Evolutionary conservation across 2,888 invertebrate species (phyloP).

Genomic region (Scaptomyza caliginosa): DNA sequence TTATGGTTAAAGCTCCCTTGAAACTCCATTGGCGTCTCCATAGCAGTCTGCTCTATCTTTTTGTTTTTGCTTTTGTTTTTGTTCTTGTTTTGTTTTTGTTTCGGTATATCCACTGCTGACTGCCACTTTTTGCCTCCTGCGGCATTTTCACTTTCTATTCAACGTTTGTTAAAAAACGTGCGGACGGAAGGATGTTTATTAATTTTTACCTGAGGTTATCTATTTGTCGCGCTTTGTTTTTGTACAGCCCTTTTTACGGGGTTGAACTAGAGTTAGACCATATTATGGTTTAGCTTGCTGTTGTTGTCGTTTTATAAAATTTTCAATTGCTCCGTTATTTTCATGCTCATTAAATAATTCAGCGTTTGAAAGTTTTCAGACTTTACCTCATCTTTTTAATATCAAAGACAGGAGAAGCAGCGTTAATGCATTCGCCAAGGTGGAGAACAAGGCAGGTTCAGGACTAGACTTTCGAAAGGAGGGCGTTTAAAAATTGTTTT

Average conservation of each 20-base stretch:
- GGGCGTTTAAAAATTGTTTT: constrained; percentile 71
- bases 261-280: constrained; percentile 44
- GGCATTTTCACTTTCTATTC: constrained; percentile 24
- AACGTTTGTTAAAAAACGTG: constrained; percentile 11
- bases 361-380: constrained; percentile 60
- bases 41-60: neutral
- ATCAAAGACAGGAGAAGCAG: neutral
- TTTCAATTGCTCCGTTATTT: constrained; percentile 62
- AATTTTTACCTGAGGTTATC: constrained; percentile 80
- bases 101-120: constrained; percentile 4
- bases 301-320: constrained; percentile 23
- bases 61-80: constrained; percentile 49
- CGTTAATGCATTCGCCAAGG: constrained; percentile 15
- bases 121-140: constrained; percentile 30
- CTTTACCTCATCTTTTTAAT: neutral
- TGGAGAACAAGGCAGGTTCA: neutral
- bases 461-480: constrained; percentile 30
- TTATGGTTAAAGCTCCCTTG: neutral
- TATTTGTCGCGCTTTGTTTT: constrained; percentile 74
- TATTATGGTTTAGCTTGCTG: constrained; percentile 16
- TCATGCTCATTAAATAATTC: constrained; percentile 77
- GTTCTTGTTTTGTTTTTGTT: constrained; percentile 45
- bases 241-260: constrained; percentile 57
- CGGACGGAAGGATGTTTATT: constrained; percentile 64
- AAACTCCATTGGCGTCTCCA: constrained; percentile 5